A percentile compares a stretch with the other conserved stretches of the same genome.
These are phyloP conservation scores for Fragum whitleyi DNA, from an alignment of 2,888 invertebrate species.

Conservation along the genomic window DNA sequence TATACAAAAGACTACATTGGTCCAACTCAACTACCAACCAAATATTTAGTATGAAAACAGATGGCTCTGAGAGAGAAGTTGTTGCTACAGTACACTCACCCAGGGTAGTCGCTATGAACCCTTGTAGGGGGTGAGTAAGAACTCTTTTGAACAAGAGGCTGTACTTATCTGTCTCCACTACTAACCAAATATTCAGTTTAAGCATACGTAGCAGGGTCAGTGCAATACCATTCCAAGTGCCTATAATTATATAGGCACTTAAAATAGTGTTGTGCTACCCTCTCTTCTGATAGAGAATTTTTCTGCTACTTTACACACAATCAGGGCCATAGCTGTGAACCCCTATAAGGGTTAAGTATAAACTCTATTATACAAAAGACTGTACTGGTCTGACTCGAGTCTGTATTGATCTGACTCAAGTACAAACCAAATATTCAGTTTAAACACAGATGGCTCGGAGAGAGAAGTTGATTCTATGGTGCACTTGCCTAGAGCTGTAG, in stretches of 20 bases:
- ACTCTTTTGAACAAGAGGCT: conserved; percentile 97
- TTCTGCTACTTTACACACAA: conserved; percentile 96
- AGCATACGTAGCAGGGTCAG: conserved; percentile 95
- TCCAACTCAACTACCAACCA: conserved; percentile 91
- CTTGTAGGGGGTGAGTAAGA: conserved; percentile 92
- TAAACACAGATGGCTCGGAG: background rate
- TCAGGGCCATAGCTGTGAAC: conserved; percentile 97
- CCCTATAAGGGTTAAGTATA: conserved; percentile 93
- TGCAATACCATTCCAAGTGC: too few relatives aligned
- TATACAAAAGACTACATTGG: conserved; percentile 98
- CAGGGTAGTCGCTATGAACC: conserved; percentile 97
- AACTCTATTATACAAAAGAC: conserved; percentile 95
- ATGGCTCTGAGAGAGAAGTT: conserved; percentile 94
- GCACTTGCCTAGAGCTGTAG: conserved; percentile 96
- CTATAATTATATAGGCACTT: too few relatives aligned
- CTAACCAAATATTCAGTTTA: conserved; percentile 86
- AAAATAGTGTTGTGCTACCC: too few relatives aligned
- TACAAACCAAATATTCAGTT: too few relatives aligned
- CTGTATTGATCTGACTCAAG: too few relatives aligned
- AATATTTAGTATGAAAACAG: conserved; percentile 90
- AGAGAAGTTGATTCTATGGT: conserved; percentile 97
- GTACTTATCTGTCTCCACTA: conserved; percentile 98
- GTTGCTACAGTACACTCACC: conserved; percentile 97
- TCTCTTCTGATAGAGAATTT: conserved; percentile 94
- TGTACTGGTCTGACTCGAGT: conserved; percentile 99